These are phyloP conservation scores for Pseudorectes ferrugineus DNA, from an alignment of 2,113 vertebrate species.

Conservation along the genomic window DNA sequence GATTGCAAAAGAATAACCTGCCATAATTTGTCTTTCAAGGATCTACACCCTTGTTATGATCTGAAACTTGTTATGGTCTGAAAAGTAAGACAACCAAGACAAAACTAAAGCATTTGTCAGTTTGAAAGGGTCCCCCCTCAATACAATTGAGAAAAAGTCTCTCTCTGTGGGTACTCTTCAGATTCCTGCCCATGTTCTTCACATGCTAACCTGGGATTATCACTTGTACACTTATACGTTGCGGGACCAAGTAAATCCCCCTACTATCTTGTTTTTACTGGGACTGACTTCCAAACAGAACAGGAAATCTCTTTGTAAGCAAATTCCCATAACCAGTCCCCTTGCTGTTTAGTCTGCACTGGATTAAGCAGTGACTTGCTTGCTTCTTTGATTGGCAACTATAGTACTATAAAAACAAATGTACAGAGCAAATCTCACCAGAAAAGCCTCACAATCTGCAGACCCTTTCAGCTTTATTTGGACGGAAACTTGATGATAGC, in stretches of 20 bases:
- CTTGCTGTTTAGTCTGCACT: conserved; percentile 76
- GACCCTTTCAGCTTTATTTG: conserved; percentile 70
- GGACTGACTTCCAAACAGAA: conserved; percentile 63
- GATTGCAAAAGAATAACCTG: background rate
- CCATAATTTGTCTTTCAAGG: background rate
- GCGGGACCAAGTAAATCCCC: conserved; percentile 5
- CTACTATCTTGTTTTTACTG: conserved; percentile 24
- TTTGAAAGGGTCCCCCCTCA: background rate
- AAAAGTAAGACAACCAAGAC: background rate
- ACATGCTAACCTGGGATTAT: background rate
- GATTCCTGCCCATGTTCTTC: background rate
- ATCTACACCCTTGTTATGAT: background rate
- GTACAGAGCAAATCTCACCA: conserved; percentile 53
- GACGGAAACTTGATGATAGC: conserved; percentile 69
- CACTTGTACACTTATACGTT: background rate
- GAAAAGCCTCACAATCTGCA: conserved; percentile 40
- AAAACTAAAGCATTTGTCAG: background rate
- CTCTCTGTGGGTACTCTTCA: background rate
- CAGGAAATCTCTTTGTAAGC: conserved; percentile 74
- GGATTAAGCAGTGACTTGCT: conserved; percentile 61
- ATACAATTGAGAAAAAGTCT: background rate
- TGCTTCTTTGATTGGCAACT: conserved; percentile 74
- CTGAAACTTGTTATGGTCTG: background rate
- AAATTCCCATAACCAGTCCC: conserved; percentile 66
- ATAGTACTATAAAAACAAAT: conserved; percentile 70